Evolutionary conservation across 2,888 invertebrate genomes (phyloP), one percentile per base, ranked within the genome.

Genomic region (Platypus cylindrus): DNA sequence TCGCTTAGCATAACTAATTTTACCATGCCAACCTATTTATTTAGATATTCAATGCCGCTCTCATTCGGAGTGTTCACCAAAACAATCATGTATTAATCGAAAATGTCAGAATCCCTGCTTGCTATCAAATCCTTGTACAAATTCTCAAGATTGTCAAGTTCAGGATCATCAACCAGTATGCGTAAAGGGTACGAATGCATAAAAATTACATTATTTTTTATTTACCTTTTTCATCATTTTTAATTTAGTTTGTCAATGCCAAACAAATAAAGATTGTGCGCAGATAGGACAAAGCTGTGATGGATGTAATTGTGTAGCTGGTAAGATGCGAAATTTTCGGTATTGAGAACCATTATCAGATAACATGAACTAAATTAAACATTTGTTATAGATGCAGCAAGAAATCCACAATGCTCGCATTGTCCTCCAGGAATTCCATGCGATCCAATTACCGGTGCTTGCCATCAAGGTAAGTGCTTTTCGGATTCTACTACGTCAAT

Each of bases 31-130:
- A 11, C 5, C 4, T 27, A 16, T 42, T 33, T 20, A 35, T 40
- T 30, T 40, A 43, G 86, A 81, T 66, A 71, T 82, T 56, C 77
- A 77, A 56, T 90, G 90, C 63, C 68, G 73, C 39, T 73, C 76
- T 31, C 81, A 87, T 62, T 73, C 73, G 50, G 83, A 89, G 49
- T 91, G 91, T 56, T 71, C 80, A 24, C 59, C 68, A 27, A 76
- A 78, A 48, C 71, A 82, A 56, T 78, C 85, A 45, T 91, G 91
- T 59, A 68, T 86, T 49, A 73, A 75, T 55, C 73, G 77, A 13
- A 71, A 77, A 46, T 90, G 90, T 54, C 71, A 77, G 41, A 85
- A 86, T 62, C 89, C 89, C 14, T 90, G 89, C 60, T 69, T 73
- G 9, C 67, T 68, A 57, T 73, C 67, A 15, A 78, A 82, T 44